Base-by-base conservation (phyloP, 2,888 invertebrate species). In the Sesamia inferens region DNA sequence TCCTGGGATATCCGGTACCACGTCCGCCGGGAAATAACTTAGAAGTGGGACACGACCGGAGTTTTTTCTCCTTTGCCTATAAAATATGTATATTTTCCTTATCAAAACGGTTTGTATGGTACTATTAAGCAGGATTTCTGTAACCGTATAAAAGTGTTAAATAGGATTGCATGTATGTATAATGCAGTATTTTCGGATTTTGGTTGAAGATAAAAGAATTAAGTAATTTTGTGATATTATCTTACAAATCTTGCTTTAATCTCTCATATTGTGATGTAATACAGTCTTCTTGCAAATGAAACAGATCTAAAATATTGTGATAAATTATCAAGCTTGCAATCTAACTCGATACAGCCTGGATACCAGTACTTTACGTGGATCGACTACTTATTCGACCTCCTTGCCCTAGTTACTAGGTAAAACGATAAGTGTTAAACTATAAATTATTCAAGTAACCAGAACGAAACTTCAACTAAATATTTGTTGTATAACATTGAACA, bases 1-100 rank as follows among this genome's bases (percentile, higher is more conserved):
- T 71, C 69, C 66, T 73, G 66, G 77, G 76, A 84, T 48, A 79
- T 85, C 82, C 83, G 79, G 67, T 31, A 24, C 54, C 61, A 55
- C 48, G 57, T 69, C 83, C 82, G 77, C 51, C 73, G 83, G 84
- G 80, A 85, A 85, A 85, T 85, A 79, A 84, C 75, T 64, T 64
- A 75, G 44, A 76, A 79, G 72, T 75, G 62, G 77, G 70, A 76
- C 55, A 55, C 66, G 61, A 63, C 14, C 63, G 39, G 54, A 62
- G 59, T 72, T 76, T 64, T 71, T 66, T 70, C 61, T 59, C 68
- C 51, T 67, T 74, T 67, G 44, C 55, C n/a, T 57, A 73, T 58
- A 74, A 73, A 76, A 67, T 63, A 71, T 73, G 57, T 55, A 63
- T 68, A 68, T 76, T 71, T 31, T 77, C 64, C 70, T 69, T 70